Evolutionary conservation across 1,140 invertebrate species (phyloP).

Genomic region (Bombus waltoni): DNA sequence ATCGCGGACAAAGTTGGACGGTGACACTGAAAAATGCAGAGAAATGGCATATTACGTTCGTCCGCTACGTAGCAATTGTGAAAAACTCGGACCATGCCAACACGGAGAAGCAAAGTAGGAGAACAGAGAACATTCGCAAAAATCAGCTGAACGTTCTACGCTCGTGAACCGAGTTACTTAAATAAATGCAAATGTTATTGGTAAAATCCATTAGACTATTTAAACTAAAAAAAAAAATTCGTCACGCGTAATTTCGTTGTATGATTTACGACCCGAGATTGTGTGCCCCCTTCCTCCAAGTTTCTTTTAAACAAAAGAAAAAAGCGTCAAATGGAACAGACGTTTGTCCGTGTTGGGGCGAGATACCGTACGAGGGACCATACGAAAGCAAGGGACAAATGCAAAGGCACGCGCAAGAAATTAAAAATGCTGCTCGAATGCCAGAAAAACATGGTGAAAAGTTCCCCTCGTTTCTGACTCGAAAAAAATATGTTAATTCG

Average conservation of each 20-base stretch:
- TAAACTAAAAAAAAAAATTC: neutral
- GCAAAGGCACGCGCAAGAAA: neutral
- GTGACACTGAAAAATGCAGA: neutral
- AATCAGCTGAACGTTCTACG: neutral
- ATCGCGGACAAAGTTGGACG: neutral
- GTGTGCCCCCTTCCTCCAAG: conserved; percentile 38
- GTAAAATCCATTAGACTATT: neutral
- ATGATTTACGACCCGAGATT: neutral
- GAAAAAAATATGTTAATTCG: neutral
- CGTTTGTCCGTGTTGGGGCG: too few species aligned
- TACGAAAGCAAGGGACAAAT: neutral
- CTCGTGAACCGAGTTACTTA: too few species aligned
- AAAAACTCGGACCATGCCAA: neutral
- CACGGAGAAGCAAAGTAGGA: neutral
- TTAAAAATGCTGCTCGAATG: neutral
- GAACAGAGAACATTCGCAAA: neutral
- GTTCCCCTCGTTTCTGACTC: conserved; percentile 2
- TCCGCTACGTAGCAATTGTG: neutral
- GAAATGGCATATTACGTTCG: neutral
- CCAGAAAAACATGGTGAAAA: neutral
- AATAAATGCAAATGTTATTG: neutral
- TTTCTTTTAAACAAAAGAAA: neutral
- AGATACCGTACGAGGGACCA: neutral
- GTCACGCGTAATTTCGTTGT: too few species aligned
- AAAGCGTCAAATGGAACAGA: neutral